Base-by-base conservation (phyloP, 37 sponge, comb jelly and placozoan species). In the Aplysina aerophoba region DNA sequence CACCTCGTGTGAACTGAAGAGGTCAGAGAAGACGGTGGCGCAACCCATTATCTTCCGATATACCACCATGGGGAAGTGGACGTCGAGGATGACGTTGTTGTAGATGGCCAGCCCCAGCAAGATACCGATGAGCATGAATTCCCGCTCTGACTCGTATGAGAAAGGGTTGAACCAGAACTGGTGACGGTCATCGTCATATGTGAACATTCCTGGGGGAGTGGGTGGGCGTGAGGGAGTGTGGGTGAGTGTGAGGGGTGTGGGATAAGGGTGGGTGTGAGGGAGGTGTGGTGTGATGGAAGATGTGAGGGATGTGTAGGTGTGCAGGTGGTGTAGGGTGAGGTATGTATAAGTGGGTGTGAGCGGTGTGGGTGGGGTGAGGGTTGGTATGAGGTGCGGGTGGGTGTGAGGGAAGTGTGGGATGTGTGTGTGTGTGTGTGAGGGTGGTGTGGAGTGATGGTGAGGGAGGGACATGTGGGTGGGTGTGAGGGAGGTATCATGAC, bases 61-160 rank as follows among this genome's bases (percentile, higher is more conserved):
- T 68, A 96, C 78, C 31, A 93, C 93, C 86, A 94, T 91, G 11
- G 99, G 99, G 89, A 98, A 96, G 64, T 86, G 87, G 28, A 98
- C 84, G 87, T 98, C 99, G 64, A 98, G 87, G 56, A 98, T 98
- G 80, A 98, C 78, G 72, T 91, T 92, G 91, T 98, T 98, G 89
- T 98, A 98, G 60, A 98, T 90, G 67, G 99, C 99, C 20, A 98
- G 85, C 0, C 99, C 99, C 12, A 98, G 65, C 17, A 98, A 87
- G 33, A 98, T 91, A 4, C 99, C 99, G 25, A 98, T 93, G 39
- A 98, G 86, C 35, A 59, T 77, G 89, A 85, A 98, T 44, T 96
- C 86, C n/a, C 83, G 30, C 57, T 98, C 97, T 20, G 83, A 81
- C 80, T 98, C 99, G 81, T 92, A 92, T 0, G 99, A 94, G 55